These are phyloP conservation scores for Berghia stephanieae DNA, from an alignment of 1,140 invertebrate genomes.

Conservation along the genomic window DNA sequence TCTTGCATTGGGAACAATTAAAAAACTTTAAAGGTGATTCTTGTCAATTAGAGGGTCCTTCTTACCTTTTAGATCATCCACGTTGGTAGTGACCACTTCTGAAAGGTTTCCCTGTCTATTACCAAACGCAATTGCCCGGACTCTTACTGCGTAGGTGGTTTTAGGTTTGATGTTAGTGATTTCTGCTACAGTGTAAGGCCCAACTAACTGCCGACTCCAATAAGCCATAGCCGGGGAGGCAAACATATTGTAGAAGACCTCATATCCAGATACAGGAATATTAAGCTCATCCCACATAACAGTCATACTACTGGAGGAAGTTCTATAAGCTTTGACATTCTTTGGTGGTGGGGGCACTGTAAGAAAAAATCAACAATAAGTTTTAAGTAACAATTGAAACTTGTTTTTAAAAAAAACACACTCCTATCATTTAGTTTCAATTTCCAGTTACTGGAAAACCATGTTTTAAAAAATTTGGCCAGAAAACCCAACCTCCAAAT, in stretches of 20 bases:
- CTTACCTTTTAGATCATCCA: no score
- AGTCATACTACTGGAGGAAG: conserved; percentile 83
- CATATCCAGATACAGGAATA: conserved; percentile 80
- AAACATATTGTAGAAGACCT: conserved; percentile 66
- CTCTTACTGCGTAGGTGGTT: conserved; percentile 90
- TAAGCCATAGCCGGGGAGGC: conserved; percentile 49
- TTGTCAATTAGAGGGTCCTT: no score
- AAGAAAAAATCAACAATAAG: no score
- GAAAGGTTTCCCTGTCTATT: conserved; percentile 60
- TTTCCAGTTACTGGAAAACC: no score
- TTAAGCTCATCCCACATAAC: conserved; percentile 91
- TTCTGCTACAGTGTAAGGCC: conserved; percentile 70
- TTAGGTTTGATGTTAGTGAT: conserved; percentile 89
- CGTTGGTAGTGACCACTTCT: conserved; percentile 46
- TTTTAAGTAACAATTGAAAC: no score
- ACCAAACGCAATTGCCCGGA: conserved; percentile 67
- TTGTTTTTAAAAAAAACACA: no score
- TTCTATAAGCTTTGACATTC: conserved; percentile 77
- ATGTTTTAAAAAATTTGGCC: no score
- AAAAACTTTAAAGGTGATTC: no score
- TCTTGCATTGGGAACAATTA: no score
- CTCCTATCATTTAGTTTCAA: no score
- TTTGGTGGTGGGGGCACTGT: conserved; percentile 81
- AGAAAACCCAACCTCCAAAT: no score
- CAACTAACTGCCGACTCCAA: conserved; percentile 59